Evolutionary conservation across 2,113 vertebrate species (phyloP).

Genomic region (Ptyas mucosa): DNA sequence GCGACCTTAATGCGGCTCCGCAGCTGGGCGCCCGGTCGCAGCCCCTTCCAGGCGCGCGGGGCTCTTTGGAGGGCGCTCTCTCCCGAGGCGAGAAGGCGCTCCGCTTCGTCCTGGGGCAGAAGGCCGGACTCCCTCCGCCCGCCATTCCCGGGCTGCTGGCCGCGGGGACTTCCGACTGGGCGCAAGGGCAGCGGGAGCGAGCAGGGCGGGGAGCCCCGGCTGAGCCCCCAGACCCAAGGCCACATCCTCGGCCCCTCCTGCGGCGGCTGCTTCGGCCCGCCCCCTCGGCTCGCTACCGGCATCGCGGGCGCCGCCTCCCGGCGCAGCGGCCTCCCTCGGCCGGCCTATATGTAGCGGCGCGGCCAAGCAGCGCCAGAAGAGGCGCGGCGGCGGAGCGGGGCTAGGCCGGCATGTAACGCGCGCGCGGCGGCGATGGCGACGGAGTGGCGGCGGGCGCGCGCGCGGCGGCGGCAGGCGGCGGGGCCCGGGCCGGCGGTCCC

Average conservation of each 20-base stretch:
- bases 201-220: background rate
- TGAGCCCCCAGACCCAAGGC: background rate
- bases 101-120: too few relatives aligned
- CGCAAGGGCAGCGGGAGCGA: background rate
- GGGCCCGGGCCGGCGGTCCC: background rate
- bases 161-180: background rate
- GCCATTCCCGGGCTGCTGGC: background rate
- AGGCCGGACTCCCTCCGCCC: background rate
- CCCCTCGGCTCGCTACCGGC: background rate
- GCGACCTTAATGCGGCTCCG: background rate
- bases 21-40: background rate
- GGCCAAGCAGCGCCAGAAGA: background rate
- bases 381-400: background rate
- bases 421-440: background rate
- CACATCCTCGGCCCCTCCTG: background rate
- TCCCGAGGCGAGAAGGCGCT: background rate
- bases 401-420: background rate
- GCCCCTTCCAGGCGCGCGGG: background rate
- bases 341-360: constrained; percentile 5
- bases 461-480: background rate
- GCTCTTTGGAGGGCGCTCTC: background rate
- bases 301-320: background rate
- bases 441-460: background rate
- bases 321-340: background rate
- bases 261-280: background rate